Percentiles rank a stretch among this genome's conserved stretches.
Evolutionary conservation across 2,113 vertebrate species (phyloP).

Genomic region (Grammomys dolichurus): DNA sequence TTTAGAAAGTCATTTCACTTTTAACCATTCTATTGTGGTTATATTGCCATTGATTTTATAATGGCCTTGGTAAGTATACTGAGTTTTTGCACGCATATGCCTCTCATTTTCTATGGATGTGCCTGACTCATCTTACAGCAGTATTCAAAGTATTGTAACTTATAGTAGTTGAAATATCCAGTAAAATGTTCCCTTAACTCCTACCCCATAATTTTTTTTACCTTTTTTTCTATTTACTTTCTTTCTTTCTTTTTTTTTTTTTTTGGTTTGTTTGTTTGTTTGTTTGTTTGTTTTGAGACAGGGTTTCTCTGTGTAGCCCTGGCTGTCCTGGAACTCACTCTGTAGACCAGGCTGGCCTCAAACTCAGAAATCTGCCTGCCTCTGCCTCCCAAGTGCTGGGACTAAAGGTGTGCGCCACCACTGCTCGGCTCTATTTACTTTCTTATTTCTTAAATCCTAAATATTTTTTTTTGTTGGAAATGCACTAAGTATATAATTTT

Average conservation of each 20-base stretch:
- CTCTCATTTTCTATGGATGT: neutral
- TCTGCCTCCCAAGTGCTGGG: no score
- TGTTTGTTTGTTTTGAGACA: no score
- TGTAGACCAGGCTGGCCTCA: no score
- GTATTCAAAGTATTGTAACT: conserved; percentile 32
- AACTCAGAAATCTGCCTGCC: no score
- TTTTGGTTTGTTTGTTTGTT: no score
- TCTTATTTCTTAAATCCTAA: neutral
- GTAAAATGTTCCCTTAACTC: conserved; percentile 21
- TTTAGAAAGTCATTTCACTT: conserved; percentile 50
- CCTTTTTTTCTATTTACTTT: neutral
- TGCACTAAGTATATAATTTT: conserved; percentile 47
- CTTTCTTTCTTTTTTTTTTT: conserved; percentile 35
- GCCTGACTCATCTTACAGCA: neutral
- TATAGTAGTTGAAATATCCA: conserved; percentile 42
- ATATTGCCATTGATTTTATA: neutral
- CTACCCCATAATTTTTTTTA: neutral
- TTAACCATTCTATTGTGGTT: conserved; percentile 8
- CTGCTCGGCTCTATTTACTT: neutral
- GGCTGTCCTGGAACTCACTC: no score
- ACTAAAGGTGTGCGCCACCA: no score
- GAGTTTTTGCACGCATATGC: neutral
- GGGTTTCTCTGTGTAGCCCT: no score
- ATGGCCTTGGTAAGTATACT: neutral
- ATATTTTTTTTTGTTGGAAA: conserved; percentile 60